A percentile compares a stretch with the other conserved stretches of the same genome.
phyloP scores from a whole-genome alignment of 2,888 invertebrate genomes.

The Chironomus riparius region DNA sequence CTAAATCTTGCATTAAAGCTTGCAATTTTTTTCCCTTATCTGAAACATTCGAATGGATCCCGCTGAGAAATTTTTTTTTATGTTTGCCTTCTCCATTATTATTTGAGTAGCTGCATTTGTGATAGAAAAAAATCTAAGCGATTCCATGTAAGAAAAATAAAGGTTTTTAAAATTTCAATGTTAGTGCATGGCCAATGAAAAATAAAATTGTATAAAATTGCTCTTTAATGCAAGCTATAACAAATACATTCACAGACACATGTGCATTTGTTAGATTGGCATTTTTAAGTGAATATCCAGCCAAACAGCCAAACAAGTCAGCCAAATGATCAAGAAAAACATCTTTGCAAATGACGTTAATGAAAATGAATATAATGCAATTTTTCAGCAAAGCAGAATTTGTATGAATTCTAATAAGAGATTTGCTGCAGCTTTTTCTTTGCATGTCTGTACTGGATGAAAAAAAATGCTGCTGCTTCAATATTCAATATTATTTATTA shows the following conservation, averaged over 20 bases:
- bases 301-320: slow-evolving; percentile 6
- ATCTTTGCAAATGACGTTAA: slow-evolving; percentile 6
- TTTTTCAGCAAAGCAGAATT: neutral
- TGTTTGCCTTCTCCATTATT: too few relatives aligned
- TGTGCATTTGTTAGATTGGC: neutral
- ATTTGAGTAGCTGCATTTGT: neutral
- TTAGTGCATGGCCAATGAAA: neutral
- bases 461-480: too few relatives aligned
- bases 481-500: too few relatives aligned
- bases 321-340: slow-evolving; percentile 24
- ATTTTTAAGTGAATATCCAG: neutral
- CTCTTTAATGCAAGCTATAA: neutral
- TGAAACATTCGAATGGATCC: too few relatives aligned
- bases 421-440: too few relatives aligned
- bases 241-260: neutral
- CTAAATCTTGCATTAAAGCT: too few relatives aligned
- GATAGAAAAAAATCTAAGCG: neutral
- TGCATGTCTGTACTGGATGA: too few relatives aligned
- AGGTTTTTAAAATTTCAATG: neutral
- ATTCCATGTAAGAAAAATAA: neutral
- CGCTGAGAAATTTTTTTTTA: too few relatives aligned
- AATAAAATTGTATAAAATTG: neutral
- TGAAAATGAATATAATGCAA: neutral
- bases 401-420: neutral
- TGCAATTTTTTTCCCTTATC: too few relatives aligned